A percentile compares a stretch with the other conserved stretches of the same genome.
Conservation (phyloP, 2,888 invertebrate species). For the Blastobasis adustella region DNA sequence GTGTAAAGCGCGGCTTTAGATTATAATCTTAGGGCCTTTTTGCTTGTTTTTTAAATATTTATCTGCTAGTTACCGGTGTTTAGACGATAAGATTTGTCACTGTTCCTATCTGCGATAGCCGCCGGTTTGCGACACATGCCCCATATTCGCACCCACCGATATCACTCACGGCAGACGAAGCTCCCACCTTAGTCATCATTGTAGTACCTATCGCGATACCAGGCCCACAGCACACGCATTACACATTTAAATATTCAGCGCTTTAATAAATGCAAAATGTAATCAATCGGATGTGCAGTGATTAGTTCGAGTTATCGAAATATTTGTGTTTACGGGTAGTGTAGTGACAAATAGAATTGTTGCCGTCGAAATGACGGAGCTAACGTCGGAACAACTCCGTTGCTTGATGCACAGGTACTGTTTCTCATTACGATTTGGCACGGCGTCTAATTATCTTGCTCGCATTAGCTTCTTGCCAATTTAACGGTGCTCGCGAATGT, state of each 20-base stretch:
- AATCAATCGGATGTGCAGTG: not conserved
- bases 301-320: not conserved
- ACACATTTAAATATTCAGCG: not conserved
- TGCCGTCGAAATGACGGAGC: slow-evolving; percentile 35
- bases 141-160: slow-evolving; percentile 50
- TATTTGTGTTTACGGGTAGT: slow-evolving; percentile 12
- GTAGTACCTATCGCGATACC: slow-evolving; percentile 27
- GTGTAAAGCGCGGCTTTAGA: too few species aligned
- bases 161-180: slow-evolving; percentile 39
- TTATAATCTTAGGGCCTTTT: too few species aligned
- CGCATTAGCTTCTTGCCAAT: too few species aligned
- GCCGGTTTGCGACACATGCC: slow-evolving; percentile 50
- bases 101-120: slow-evolving; percentile 29
- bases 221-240: slow-evolving; percentile 7
- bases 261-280: not conserved
- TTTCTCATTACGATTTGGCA: too few species aligned
- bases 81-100: slow-evolving; percentile 14
- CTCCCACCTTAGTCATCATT: slow-evolving; percentile 44
- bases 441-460: too few species aligned
- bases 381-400: slow-evolving; percentile 32
- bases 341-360: slow-evolving; percentile 8
- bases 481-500: too few species aligned
- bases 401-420: slow-evolving; percentile 40
- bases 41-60: too few species aligned
- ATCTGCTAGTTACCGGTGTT: too few species aligned